Percentiles rank a stretch among this genome's conserved stretches.
These are phyloP conservation scores for Trachymyrmex cornetzi DNA, from an alignment of 1,140 invertebrate genomes.

Conservation along the genomic window DNA sequence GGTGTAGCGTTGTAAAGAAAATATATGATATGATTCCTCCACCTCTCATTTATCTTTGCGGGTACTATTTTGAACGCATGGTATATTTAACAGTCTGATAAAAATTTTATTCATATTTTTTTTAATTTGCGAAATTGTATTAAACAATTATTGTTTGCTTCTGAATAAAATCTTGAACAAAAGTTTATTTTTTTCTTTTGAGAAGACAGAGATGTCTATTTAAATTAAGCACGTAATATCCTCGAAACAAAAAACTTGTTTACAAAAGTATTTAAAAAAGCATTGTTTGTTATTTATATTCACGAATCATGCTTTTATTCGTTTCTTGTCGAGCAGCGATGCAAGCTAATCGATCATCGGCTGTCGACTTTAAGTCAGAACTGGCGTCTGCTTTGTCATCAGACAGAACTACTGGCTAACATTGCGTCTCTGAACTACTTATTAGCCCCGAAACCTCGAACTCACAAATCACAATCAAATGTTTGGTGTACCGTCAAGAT, in stretches of 20 bases:
- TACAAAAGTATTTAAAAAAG: neutral
- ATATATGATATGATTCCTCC: conserved; percentile 18
- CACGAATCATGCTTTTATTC: neutral
- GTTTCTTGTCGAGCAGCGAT: neutral
- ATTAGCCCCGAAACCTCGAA: conserved; percentile 35
- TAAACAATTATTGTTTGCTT: neutral
- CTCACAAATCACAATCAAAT: conserved; percentile 47
- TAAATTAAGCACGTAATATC: neutral
- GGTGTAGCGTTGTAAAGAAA: neutral
- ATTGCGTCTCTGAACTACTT: conserved; percentile 2
- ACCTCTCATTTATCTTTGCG: conserved; percentile 23
- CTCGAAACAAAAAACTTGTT: neutral
- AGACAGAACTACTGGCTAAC: conserved; percentile 15
- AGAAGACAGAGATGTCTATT: neutral
- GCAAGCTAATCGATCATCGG: conserved; percentile 20
- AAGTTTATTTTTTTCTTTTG: neutral
- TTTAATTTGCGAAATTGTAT: neutral
- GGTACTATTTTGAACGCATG: neutral
- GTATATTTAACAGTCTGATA: conserved; percentile 11
- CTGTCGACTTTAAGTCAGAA: conserved; percentile 29
- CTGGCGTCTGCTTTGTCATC: conserved; percentile 37
- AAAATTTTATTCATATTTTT: conserved; percentile 1
- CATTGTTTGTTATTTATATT: neutral
- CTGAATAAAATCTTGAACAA: neutral
- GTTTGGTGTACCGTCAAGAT: neutral